Evolutionary conservation across 2,888 invertebrate species (phyloP), one percentile per base, ranked within the genome.

Genomic region (Globia sparganii): DNA sequence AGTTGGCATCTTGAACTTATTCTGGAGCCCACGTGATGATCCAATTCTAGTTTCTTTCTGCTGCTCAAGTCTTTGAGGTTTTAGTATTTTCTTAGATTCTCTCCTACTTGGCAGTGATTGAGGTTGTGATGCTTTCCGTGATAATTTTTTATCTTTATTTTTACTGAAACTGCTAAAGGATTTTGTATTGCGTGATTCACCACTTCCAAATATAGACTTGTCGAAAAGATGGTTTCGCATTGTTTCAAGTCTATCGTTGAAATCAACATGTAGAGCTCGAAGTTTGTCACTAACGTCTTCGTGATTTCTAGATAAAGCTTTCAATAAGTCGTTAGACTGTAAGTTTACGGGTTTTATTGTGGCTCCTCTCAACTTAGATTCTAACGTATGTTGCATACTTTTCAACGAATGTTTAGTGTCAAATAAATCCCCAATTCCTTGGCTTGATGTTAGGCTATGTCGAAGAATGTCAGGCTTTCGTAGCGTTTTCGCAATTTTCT

Each of bases 251-350:
- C 94, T 92, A 77, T 95, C 95, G 82, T 92, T 94, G 8, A 96
- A 90, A 87, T 95, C 95, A 37, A 89, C 87, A 70, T 94, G 94
- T 61, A 96, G 86, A 34, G 91, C 92, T 88, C 92, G 91, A 21
- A 96, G 81, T 86, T 94, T 96, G 73, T 95, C 94, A 84, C 90
- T 93, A 1, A 95, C 82, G 61, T 96, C 93, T 77, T 93, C 91
- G 59, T 91, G 91, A 69, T 87, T 90, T 82, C 86, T 90, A 34
- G 91, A 83, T 66, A 94, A 84, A n/a, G 84, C 83, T 75, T 94
- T 92, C 31, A 94, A 80, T 71, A 95, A 80, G 61, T 93, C 88
- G n/a, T 91, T 84, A 3, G 92, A 89, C 76, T 91, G 91, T 62
- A 85, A 40, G 75, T 87, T 84, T n/a, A 90, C 79, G 15, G 90